These are phyloP conservation scores for Bufo bufo DNA, from an alignment of 2,113 vertebrate genomes.

Conservation along the genomic window DNA sequence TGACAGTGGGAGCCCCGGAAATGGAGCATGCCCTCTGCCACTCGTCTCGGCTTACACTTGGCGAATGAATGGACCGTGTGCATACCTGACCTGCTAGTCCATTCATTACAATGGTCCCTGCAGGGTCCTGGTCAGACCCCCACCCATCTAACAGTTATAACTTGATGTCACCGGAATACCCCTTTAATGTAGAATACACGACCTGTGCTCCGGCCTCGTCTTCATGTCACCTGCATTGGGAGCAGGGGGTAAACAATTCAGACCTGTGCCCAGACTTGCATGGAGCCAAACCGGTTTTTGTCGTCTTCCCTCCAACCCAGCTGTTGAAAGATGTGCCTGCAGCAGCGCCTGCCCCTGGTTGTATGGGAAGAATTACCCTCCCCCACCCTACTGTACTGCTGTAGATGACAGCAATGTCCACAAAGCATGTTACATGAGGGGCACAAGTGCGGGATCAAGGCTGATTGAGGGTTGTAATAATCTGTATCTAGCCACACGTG, in stretches of 20 bases:
- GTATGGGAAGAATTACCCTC: not conserved
- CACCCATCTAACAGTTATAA: too few species aligned
- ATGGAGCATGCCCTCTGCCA: too few species aligned
- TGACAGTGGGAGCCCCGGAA: too few species aligned
- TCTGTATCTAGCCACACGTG: not conserved
- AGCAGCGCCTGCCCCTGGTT: not conserved
- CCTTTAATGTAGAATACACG: too few species aligned
- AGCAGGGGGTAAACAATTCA: not conserved
- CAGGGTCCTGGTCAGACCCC: too few species aligned
- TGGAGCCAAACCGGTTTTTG: slow-evolving; percentile 7
- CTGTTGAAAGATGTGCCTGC: not conserved
- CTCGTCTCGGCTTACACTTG: too few species aligned
- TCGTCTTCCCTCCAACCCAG: not conserved
- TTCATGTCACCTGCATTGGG: not conserved
- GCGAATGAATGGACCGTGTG: too few species aligned
- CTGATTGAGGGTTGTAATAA: not conserved
- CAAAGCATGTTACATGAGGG: not conserved
- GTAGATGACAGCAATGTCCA: not conserved
- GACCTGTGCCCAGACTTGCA: not conserved
- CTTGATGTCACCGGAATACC: too few species aligned
- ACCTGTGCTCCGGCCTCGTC: too few species aligned
- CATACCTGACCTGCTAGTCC: too few species aligned
- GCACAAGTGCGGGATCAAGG: not conserved
- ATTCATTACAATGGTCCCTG: too few species aligned
- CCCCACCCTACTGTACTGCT: not conserved